A percentile compares a stretch with the other conserved stretches of the same genome.
Conservation (phyloP, 2,113 vertebrate genomes). For the Erythrocebus patas region DNA sequence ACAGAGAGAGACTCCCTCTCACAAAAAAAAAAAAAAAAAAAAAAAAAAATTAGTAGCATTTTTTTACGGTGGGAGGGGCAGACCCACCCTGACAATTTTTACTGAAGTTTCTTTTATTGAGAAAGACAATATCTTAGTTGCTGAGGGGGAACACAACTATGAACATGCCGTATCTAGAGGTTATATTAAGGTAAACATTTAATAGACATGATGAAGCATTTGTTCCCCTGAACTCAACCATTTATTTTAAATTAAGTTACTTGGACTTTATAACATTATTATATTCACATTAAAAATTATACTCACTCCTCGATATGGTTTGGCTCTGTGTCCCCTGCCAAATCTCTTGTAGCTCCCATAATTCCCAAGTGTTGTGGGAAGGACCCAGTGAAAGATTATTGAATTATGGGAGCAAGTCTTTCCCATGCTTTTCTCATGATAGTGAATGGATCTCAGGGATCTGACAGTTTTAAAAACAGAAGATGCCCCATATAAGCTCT, state of each 20-base stretch:
- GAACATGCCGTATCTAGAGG: not conserved
- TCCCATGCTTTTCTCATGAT: too few relatives aligned
- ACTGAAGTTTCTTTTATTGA: not conserved
- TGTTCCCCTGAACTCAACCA: not conserved
- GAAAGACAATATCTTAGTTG: not conserved
- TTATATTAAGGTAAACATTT: not conserved
- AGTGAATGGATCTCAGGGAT: too few relatives aligned
- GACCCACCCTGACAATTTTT: not conserved
- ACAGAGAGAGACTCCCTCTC: too few relatives aligned
- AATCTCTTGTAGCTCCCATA: too few relatives aligned
- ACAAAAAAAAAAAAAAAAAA: too few relatives aligned
- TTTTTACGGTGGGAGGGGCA: not conserved
- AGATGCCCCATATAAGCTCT: too few relatives aligned
- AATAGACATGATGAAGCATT: not conserved
- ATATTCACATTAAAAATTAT: not conserved
- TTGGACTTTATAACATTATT: not conserved
- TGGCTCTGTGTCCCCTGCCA: too few relatives aligned
- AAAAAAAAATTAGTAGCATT: not conserved
- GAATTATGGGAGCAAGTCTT: too few relatives aligned
- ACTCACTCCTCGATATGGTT: not conserved
- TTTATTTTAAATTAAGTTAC: not conserved
- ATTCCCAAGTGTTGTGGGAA: too few relatives aligned
- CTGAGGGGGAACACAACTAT: not conserved
- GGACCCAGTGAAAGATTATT: too few relatives aligned
- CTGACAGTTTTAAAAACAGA: too few relatives aligned